Percentiles rank a stretch among this genome's conserved stretches.
phyloP scores from a whole-genome alignment of 2,797 vertebrate genomes.

The Sebastolobus alascanus region DNA sequence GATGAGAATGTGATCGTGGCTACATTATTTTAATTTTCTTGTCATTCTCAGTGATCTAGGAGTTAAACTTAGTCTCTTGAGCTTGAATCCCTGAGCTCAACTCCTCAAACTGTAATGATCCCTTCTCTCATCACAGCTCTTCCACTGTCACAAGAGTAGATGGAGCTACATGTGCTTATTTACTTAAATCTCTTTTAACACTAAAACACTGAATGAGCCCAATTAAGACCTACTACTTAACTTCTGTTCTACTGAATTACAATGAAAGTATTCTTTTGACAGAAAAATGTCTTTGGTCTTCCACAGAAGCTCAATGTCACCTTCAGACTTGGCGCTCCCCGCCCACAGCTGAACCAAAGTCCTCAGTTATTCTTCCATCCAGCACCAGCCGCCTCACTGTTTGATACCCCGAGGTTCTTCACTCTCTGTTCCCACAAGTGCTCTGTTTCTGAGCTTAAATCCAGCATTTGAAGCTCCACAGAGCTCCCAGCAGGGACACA shows the following conservation, averaged over 20 bases:
- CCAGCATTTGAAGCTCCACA: constrained; percentile 54
- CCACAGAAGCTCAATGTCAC: constrained; percentile 64
- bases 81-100: neutral
- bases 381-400: constrained; percentile 32
- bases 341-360: constrained; percentile 35
- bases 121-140: neutral
- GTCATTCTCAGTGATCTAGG: neutral
- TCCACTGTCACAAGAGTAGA: neutral
- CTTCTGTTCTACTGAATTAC: constrained; percentile 14
- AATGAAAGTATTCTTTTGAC: constrained; percentile 38
- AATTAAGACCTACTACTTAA: constrained; percentile 8
- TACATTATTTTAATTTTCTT: neutral
- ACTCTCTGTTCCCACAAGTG: constrained; percentile 36
- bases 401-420: constrained; percentile 55
- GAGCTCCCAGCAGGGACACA: constrained; percentile 55
- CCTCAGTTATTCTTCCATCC: constrained; percentile 36
- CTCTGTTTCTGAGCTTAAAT: constrained; percentile 53
- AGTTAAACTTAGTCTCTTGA: neutral
- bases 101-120: neutral
- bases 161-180: neutral
- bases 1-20: neutral
- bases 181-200: constrained; percentile 10
- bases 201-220: neutral
- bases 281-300: constrained; percentile 45
- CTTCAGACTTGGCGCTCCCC: constrained; percentile 35